A percentile compares a stretch with the other conserved stretches of the same genome.
Evolutionary conservation across 2,888 invertebrate genomes (phyloP).

Genomic region (Nematopogon swammerdamellus): DNA sequence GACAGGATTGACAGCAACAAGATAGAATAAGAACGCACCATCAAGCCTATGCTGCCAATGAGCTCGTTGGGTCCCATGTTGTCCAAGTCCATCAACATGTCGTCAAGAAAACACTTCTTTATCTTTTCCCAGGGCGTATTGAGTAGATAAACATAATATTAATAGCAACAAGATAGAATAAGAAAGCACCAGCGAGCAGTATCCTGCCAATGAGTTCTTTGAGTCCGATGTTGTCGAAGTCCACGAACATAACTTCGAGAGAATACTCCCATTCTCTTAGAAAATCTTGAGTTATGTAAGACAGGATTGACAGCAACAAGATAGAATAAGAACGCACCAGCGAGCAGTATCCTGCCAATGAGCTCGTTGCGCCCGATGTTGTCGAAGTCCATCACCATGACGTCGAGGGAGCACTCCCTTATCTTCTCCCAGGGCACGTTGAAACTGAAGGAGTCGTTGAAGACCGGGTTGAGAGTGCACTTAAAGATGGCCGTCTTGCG

Average conservation of each 20-base stretch:
- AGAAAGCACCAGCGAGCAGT: slow-evolving; percentile 87
- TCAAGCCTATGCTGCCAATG: slow-evolving; percentile 90
- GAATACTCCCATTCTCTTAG: slow-evolving; percentile 98
- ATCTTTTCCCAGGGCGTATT: slow-evolving; percentile 99
- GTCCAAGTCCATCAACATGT: slow-evolving; percentile 97
- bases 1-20: too few species aligned
- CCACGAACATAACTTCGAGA: slow-evolving; percentile 93
- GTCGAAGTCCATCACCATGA: slow-evolving; percentile 97
- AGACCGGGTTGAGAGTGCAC: slow-evolving; percentile 91
- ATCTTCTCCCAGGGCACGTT: slow-evolving; percentile 98
- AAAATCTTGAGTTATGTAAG: slow-evolving; percentile 96
- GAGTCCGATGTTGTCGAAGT: slow-evolving; percentile 93
- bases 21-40: too few species aligned
- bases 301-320: slow-evolving; percentile 96
- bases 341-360: slow-evolving; percentile 88
- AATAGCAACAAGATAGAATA: too few species aligned
- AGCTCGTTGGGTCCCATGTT: slow-evolving; percentile 92
- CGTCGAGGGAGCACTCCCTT: slow-evolving; percentile 88
- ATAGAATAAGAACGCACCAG: too few species aligned
- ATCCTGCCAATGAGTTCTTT: slow-evolving; percentile 92
- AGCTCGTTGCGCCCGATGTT: slow-evolving; percentile 92
- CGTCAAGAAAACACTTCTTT: slow-evolving; percentile 90
- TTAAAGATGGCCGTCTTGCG: slow-evolving; percentile 94
- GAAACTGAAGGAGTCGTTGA: slow-evolving; percentile 94
- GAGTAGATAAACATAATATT: slow-evolving; percentile 96